These are phyloP conservation scores for Platyscapa corneri DNA, from an alignment of 1,140 invertebrate genomes.

Conservation along the genomic window DNA sequence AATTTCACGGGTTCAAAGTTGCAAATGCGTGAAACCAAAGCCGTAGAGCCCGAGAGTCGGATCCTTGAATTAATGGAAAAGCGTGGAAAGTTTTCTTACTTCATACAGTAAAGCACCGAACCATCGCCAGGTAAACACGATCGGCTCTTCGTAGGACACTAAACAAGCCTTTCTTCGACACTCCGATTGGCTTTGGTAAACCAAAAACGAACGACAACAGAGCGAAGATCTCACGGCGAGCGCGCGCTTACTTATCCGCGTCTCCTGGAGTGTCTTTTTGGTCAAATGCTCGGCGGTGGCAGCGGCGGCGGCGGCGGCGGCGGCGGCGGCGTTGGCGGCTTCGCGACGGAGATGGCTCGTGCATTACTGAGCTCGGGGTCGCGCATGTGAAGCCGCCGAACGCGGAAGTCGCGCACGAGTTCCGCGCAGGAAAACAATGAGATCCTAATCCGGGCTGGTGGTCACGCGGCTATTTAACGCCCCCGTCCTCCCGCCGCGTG, in stretches of 20 bases:
- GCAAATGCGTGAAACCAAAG: neutral
- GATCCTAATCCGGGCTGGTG: conserved; percentile 40
- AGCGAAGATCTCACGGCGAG: neutral
- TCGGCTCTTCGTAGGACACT: conserved; percentile 11
- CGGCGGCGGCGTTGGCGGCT: neutral
- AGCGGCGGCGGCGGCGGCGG: neutral
- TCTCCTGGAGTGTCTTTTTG: too few species aligned
- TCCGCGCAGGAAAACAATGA: conserved; percentile 32
- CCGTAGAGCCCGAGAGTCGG: neutral
- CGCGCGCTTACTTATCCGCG: neutral
- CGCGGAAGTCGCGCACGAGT: neutral
- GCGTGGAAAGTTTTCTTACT: neutral
- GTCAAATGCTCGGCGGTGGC: neutral
- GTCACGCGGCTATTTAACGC: conserved; percentile 34
- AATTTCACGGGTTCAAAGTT: too few species aligned
- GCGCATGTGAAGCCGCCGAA: neutral
- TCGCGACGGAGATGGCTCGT: neutral
- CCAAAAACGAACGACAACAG: neutral
- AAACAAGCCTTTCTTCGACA: neutral
- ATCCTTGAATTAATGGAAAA: neutral
- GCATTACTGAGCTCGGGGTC: neutral
- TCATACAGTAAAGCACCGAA: conserved; percentile 10
- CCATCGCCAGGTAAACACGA: conserved; percentile 7
- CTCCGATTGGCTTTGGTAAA: neutral
- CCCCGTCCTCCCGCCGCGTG: neutral